Evolutionary conservation across 2,888 invertebrate species (phyloP).

Genomic region (Ornithoptera alexandrae): DNA sequence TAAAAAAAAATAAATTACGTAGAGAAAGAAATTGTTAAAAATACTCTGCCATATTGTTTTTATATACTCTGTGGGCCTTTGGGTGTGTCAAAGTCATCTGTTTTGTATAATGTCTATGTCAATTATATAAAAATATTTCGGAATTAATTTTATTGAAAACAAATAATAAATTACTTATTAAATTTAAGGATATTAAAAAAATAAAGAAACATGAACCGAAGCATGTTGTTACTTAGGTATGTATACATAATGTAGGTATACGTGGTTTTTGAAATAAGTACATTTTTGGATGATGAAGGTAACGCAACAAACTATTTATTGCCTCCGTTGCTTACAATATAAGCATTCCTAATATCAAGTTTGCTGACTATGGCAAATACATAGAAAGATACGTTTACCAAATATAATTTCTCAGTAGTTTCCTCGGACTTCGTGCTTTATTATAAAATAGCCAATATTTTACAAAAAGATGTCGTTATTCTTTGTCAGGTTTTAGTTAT

Average conservation of each 20-base stretch:
- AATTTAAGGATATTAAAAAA: background rate
- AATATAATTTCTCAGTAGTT: background rate
- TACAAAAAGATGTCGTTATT: too few relatives aligned
- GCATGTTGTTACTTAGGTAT: constrained; percentile 26
- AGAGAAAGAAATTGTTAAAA: background rate
- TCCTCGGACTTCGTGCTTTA: too few relatives aligned
- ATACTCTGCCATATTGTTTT: background rate
- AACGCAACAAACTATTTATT: background rate
- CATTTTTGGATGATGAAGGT: background rate
- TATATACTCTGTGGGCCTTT: background rate
- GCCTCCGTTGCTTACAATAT: too few relatives aligned
- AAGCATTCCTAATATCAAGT: background rate
- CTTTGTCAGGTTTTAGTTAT: too few relatives aligned
- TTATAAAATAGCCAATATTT: too few relatives aligned
- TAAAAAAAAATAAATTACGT: background rate
- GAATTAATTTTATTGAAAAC: background rate
- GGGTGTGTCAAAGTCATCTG: constrained; percentile 1
- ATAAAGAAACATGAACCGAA: constrained; percentile 24
- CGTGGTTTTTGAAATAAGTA: background rate
- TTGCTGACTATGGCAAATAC: background rate
- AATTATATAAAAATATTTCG: constrained; percentile 9
- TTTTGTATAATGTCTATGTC: background rate
- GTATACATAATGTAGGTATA: background rate
- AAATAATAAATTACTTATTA: background rate
- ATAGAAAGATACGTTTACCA: background rate